These are phyloP conservation scores for Gastrophryne carolinensis DNA, from an alignment of 2,797 vertebrate genomes.

Conservation along the genomic window DNA sequence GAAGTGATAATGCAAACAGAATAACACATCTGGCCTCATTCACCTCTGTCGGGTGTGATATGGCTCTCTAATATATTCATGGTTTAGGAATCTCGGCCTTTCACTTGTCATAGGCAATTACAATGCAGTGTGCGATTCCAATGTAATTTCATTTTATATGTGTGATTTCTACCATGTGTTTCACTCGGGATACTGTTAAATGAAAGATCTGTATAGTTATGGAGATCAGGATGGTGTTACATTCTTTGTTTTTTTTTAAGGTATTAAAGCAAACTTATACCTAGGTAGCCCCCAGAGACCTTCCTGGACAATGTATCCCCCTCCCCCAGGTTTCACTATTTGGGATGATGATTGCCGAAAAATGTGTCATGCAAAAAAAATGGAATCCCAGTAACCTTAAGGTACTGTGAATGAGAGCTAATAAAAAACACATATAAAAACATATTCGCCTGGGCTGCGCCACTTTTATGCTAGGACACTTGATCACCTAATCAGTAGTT, in stretches of 20 bases:
- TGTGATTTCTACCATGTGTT: slow-evolving; percentile 28
- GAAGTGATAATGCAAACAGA: slow-evolving; percentile 42
- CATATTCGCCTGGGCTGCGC: no score
- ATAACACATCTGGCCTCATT: slow-evolving; percentile 40
- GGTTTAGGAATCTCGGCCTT: slow-evolving; percentile 17
- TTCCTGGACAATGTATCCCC: no score
- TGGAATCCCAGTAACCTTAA: no score
- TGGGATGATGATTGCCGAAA: no score
- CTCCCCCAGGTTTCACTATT: no score
- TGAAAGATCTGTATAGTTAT: not conserved
- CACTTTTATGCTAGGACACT: no score
- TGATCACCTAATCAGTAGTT: no score
- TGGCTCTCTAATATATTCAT: slow-evolving; percentile 7
- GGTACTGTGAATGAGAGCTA: no score
- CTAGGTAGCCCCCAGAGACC: no score
- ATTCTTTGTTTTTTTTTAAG: not conserved
- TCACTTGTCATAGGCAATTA: slow-evolving; percentile 22
- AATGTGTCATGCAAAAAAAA: no score
- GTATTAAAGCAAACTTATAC: no score
- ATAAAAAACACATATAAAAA: no score
- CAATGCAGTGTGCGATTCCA: not conserved
- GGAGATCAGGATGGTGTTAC: not conserved
- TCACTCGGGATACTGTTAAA: slow-evolving; percentile 11
- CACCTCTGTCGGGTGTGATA: slow-evolving; percentile 12
- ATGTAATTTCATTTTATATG: slow-evolving; percentile 18